These are phyloP conservation scores for Actenoides lindsayi DNA, from an alignment of 2,113 vertebrate species.

Conservation along the genomic window DNA sequence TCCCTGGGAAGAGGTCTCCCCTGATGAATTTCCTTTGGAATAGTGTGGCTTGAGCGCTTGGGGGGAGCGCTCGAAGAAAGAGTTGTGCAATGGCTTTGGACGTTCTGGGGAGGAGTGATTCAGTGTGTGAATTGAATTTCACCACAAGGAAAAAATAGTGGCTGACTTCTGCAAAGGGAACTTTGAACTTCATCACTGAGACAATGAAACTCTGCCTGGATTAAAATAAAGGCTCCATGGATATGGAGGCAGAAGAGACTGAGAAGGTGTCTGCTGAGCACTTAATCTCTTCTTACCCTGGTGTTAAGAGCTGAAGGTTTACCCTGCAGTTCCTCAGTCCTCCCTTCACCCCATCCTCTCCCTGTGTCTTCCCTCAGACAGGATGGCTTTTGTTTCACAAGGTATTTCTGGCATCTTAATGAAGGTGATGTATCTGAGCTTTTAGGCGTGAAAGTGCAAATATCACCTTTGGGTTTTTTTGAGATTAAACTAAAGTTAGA, in stretches of 20 bases:
- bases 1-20: background rate
- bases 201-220: background rate
- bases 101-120: background rate
- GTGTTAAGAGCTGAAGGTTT: background rate
- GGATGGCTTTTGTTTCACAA: background rate
- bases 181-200: background rate
- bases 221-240: background rate
- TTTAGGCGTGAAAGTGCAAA: background rate
- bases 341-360: background rate
- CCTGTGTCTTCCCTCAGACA: background rate
- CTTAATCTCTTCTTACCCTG: background rate
- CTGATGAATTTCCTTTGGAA: background rate
- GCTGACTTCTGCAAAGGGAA: background rate
- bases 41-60: background rate
- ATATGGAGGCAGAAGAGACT: background rate
- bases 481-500: background rate
- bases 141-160: background rate
- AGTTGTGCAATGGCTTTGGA: background rate
- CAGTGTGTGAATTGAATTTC: background rate
- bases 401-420: background rate
- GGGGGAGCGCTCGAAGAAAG: accelerated
- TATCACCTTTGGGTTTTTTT: background rate
- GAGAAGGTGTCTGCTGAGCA: background rate
- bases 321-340: background rate
- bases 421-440: background rate